A percentile compares a stretch with the other conserved stretches of the same genome.
Evolutionary conservation across 2,888 invertebrate species (phyloP).

Genomic region (Nowickia ferox): DNA sequence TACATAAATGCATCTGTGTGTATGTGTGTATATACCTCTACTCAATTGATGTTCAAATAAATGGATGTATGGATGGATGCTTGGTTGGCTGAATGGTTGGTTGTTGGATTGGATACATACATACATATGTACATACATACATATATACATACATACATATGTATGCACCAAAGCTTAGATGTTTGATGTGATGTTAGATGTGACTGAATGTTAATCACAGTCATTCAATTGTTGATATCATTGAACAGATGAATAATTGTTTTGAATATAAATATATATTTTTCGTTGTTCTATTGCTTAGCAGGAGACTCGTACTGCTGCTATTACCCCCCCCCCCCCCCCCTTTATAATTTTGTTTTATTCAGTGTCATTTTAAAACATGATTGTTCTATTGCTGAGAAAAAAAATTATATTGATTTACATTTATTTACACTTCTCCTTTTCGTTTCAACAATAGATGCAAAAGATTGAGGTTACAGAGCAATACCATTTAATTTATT

Average conservation of each 20-base stretch:
- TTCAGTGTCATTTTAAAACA: slow-evolving; percentile 21
- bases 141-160: not conserved
- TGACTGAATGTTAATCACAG: slow-evolving; percentile 50
- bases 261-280: slow-evolving; percentile 24
- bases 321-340: not conserved
- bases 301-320: not conserved
- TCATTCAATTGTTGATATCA: slow-evolving; percentile 57
- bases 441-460: not conserved
- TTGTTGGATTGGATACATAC: not conserved
- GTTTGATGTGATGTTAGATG: slow-evolving; percentile 22
- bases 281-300: slow-evolving; percentile 14
- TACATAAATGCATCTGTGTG: not conserved
- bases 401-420: not conserved
- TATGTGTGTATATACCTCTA: no score
- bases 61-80: not conserved
- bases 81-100: not conserved
- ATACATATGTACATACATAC: not conserved
- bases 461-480: not conserved
- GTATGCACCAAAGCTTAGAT: not conserved
- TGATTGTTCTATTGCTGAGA: not conserved
- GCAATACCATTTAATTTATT: no score
- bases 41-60: not conserved
- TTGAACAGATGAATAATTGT: slow-evolving; percentile 57
- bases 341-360: slow-evolving; percentile 5
- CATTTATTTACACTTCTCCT: not conserved